These are phyloP conservation scores for Thamnophis sirtalis DNA, from an alignment of 2,113 vertebrate species.

Conservation along the genomic window DNA sequence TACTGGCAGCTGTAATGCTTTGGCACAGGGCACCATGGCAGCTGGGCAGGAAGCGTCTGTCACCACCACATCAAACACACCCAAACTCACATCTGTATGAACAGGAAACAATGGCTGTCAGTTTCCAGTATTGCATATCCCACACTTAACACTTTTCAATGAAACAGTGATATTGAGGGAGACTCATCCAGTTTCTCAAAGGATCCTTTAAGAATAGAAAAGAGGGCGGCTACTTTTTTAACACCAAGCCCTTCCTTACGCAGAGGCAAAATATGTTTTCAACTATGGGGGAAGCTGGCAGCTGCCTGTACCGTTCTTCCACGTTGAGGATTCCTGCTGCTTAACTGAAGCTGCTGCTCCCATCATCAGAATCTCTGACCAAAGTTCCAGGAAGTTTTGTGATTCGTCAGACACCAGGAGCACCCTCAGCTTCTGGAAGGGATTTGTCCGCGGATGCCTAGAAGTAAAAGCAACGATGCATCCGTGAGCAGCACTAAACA, in stretches of 20 bases:
- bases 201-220: too few relatives aligned
- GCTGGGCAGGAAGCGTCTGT: slow-evolving; percentile 80
- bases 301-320: slow-evolving; percentile 72
- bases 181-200: background rate
- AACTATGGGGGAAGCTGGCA: background rate
- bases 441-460: slow-evolving; percentile 88
- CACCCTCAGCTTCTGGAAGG: slow-evolving; percentile 82
- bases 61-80: slow-evolving; percentile 86
- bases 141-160: background rate
- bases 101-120: slow-evolving; percentile 28
- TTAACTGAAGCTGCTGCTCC: slow-evolving; percentile 83
- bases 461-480: background rate
- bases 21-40: slow-evolving; percentile 74
- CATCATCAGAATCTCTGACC: slow-evolving; percentile 86
- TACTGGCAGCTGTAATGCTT: slow-evolving; percentile 79
- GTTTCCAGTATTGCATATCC: background rate
- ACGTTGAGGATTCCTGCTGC: slow-evolving; percentile 74
- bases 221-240: background rate
- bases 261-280: background rate
- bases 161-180: background rate
- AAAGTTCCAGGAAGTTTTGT: slow-evolving; percentile 82
- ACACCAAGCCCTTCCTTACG: background rate
- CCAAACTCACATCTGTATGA: slow-evolving; percentile 78
- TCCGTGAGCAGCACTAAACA: rapidly evolving
- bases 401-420: slow-evolving; percentile 84